Evolutionary conservation across 2,888 invertebrate genomes (phyloP).

Genomic region (Xestia sexstrigata): DNA sequence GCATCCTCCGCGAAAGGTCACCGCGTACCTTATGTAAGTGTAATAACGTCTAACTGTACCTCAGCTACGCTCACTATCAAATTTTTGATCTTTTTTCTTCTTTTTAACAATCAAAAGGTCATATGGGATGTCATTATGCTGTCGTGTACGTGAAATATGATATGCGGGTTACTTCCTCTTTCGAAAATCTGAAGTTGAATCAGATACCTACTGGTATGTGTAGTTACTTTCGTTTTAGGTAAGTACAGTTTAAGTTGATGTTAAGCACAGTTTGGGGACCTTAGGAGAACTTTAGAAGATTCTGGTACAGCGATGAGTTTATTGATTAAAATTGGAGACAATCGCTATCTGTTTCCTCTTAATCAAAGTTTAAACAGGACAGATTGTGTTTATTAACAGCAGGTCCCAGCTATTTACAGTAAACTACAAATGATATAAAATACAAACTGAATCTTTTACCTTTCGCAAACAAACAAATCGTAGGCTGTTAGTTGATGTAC

Average conservation of each 20-base stretch:
- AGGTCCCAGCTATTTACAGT: neutral
- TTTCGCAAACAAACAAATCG: conserved; percentile 55
- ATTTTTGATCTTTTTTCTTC: conserved; percentile 46
- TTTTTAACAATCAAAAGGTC: conserved; percentile 48
- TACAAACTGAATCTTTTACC: conserved; percentile 30
- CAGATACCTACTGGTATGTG: neutral
- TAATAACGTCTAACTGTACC: conserved; percentile 68
- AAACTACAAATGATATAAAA: neutral
- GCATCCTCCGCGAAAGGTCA: conserved; percentile 88
- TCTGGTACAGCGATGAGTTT: neutral
- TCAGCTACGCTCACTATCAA: conserved; percentile 47
- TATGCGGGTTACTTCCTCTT: conserved; percentile 14
- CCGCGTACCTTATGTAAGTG: conserved; percentile 76
- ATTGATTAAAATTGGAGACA: neutral
- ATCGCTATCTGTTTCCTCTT: neutral
- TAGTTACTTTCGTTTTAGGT: neutral
- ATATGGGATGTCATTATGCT: conserved; percentile 23
- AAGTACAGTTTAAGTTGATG: neutral
- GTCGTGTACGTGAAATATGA: conserved; percentile 11
- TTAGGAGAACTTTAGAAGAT: neutral
- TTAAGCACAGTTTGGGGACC: neutral
- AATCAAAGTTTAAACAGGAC: neutral
- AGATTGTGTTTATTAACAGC: neutral
- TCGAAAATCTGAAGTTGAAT: neutral
- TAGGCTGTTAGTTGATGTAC: conserved; percentile 57